Evolutionary conservation across 2,113 vertebrate genomes (phyloP), one percentile per base, ranked within the genome.

Genomic region (Carettochelys insculpta): DNA sequence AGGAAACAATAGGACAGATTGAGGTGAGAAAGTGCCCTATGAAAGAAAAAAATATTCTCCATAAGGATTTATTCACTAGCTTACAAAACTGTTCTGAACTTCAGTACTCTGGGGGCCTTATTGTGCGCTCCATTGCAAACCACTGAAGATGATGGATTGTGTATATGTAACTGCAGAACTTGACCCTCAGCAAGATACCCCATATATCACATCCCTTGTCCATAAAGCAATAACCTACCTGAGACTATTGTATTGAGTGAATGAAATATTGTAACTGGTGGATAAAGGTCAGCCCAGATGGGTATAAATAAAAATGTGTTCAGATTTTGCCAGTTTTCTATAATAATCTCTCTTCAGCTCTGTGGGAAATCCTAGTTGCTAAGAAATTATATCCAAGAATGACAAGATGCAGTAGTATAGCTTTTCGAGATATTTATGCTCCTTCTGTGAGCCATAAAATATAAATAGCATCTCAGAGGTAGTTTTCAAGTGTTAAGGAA

Each of bases 1-100:
- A 99, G 96, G 98, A 99, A 82, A 99, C 99, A 29, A 99, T 99
- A 73, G 99, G 98, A 45, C 98, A 99, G 97, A 99, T 99, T 2
- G 99, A 99, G 99, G 99, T 99, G 93, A 97, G 97, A 81, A 20
- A 54, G 34, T 34, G 29, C 50, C 10, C 56, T 1, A 0, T 17
- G 43, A 5, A n/a, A 22, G 50, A n/a, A n/a, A 51, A 71, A 45
- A 41, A 20, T n/a, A 65, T 31, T 38, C 34, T 65, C 8, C 61
- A 38, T 38, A 20, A 68, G 34, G n/a, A 38, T 38, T 68, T 38
- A 68, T 38, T 68, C n/a, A 38, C 17, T n/a, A 38, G 8, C n/a
- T 11, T 68, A 68, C 20, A 38, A 38, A 38, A 11, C n/a, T 68
- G 17, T 68, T 68, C 19, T 38, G n/a, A 68, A 68, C 61, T 38